Evolutionary conservation across 2,888 invertebrate genomes (phyloP), one percentile per base, ranked within the genome.

Genomic region (Habrosyne pyritoides): DNA sequence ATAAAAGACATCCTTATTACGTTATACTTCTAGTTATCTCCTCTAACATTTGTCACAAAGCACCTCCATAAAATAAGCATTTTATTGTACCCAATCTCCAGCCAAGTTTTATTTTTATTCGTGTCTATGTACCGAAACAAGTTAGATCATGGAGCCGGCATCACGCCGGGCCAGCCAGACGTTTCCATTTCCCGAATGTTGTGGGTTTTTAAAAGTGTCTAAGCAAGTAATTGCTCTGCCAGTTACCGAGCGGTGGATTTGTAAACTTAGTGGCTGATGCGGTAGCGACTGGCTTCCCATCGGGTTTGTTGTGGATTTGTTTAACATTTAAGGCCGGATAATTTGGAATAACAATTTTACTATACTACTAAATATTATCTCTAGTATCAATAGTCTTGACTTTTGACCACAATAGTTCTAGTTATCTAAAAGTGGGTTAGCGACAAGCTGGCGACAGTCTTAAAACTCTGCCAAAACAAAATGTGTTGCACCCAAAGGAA

Each of bases 191-290:
- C 75, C 84, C 78, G 79, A 84, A 87, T 83, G 84, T 80, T 80
- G 76, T 73, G 68, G 78, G 84, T 83, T 84, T 89, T 86, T 88
- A 81, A 88, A 89, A 89, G 84, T 89, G 89, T 90, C 90, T 89
- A 79, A 84, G 82, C 80, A 84, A 87, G 87, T 90, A 90, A 91
- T 90, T 90, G 90, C 77, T 81, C 88, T 90, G 90, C 88, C 90
- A 90, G 89, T 89, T 89, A 81, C 84, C 68, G 62, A 60, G 61
- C 58, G 65, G 71, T 71, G 78, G 79, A 81, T 83, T 83, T 84
- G 81, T 79, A 66, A 80, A 77, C 79, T 85, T 76, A 57, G 66
- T 64, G 69, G 71, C 64, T 68, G 57, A 56, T 65, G 67, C 64
- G 66, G 42, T 42, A 18, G 14, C 4, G 68, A 53, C 59, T 53